A percentile compares a stretch with the other conserved stretches of the same genome.
Conservation (phyloP, 1,140 invertebrate species). For the Lordiphosa mommai region DNA sequence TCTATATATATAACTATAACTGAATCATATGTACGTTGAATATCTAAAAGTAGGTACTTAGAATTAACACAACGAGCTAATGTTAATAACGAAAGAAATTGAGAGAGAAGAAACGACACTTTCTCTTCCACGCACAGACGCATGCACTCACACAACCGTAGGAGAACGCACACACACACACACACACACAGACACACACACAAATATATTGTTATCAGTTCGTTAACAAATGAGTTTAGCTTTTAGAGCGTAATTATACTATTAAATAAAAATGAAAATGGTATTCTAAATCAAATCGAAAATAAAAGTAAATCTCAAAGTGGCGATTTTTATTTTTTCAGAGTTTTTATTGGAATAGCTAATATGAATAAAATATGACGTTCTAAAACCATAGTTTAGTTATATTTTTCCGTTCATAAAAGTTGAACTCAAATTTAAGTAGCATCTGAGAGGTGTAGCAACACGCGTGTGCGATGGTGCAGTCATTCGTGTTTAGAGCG, state of each 20-base stretch:
- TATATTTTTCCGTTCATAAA: too few species aligned
- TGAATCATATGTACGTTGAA: conserved; percentile 55
- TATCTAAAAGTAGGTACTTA: conserved; percentile 67
- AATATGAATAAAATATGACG: too few species aligned
- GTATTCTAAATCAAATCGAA: conserved; percentile 73
- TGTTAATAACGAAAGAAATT: conserved; percentile 33
- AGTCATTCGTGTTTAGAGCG: too few species aligned
- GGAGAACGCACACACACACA: conserved; percentile 14
- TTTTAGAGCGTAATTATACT: conserved; percentile 62
- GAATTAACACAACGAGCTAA: conserved; percentile 50
- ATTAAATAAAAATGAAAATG: conserved; percentile 64
- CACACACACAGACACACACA: conserved; percentile 20
- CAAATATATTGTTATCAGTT: conserved; percentile 64
- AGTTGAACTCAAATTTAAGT: too few species aligned
- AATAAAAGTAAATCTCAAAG: conserved; percentile 38
- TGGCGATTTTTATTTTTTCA: neutral
- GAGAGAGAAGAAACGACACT: conserved; percentile 16
- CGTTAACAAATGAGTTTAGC: conserved; percentile 71
- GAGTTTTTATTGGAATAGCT: too few species aligned
- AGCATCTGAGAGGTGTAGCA: too few species aligned
- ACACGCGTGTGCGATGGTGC: too few species aligned
- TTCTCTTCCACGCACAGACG: conserved; percentile 11
- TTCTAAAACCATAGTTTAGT: too few species aligned
- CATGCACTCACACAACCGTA: too few species aligned
- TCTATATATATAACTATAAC: conserved; percentile 36